These are phyloP conservation scores for Tragulus kanchil DNA, from an alignment of 2,113 vertebrate genomes.

Conservation along the genomic window DNA sequence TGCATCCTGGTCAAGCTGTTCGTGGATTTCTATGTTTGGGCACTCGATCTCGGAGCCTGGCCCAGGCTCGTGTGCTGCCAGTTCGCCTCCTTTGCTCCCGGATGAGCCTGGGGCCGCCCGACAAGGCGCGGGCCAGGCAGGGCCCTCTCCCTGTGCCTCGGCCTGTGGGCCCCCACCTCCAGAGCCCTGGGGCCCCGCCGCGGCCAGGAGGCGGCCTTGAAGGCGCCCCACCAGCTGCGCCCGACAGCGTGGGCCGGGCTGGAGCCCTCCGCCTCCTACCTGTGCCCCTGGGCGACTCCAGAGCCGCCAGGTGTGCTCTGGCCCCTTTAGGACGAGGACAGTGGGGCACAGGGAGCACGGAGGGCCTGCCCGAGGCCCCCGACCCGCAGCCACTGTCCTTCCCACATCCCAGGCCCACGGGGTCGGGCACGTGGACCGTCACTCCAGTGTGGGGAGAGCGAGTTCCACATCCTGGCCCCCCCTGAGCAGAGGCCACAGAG, in stretches of 20 bases:
- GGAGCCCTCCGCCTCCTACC: neutral
- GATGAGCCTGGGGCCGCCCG: neutral
- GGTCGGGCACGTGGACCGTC: neutral
- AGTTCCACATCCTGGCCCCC: neutral
- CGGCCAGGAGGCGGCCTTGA: accelerated
- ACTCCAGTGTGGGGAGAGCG: neutral
- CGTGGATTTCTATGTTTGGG: no score
- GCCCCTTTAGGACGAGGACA: neutral
- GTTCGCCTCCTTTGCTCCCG: neutral
- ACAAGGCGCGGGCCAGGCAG: neutral
- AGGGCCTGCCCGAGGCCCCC: neutral
- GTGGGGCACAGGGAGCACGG: neutral
- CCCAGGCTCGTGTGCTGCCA: neutral
- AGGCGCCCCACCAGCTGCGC: neutral
- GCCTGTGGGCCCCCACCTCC: accelerated
- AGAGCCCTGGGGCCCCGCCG: neutral
- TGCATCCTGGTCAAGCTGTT: neutral
- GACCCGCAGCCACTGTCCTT: accelerated
- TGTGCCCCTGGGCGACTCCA: neutral
- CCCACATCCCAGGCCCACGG: neutral
- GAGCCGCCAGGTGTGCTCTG: neutral
- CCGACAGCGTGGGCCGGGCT: accelerated
- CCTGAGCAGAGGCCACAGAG: neutral
- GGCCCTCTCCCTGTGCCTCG: accelerated
- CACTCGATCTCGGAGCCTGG: neutral